Base-by-base conservation (phyloP, 92 coral and sea anemone genomes). In the Phenganax subtilis region DNA sequence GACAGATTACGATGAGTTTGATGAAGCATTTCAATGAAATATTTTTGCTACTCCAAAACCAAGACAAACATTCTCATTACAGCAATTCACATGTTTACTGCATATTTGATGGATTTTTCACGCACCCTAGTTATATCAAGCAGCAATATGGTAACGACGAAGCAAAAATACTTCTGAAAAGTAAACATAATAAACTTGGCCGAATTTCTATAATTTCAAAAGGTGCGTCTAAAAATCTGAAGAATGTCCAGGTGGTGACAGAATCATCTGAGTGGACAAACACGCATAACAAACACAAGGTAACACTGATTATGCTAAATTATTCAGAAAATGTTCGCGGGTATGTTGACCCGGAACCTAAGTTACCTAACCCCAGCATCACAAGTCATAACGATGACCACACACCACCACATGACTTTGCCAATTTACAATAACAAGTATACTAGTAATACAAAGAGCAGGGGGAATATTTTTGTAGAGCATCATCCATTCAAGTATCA, bases 51-150 rank as follows among this genome's bases (percentile, higher is more conserved):
- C 73, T 2, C 11, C 20, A 10, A 8, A 16, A 30, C 11, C 20
- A 10, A 8, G 53, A 30, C 73, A 37, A 68, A 53, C 29, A 68
- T 30, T 30, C 52, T 37, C 73, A 68, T 68, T 68, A 68, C 29
- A 68, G 53, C 54, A 64, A 68, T 68, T 68, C 73, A 68, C 52
- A 30, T 68, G 53, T 68, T 68, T 29, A 68, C 47, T 68, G 73
- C 30, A 68, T 68, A 37, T 64, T 28, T 64, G 47, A 28, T 68
- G 11, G 54, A 10, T 30, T 68, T 68, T 68, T 68, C 73, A 37
- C 17, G n/a, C 73, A 6, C 16, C 73, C 73, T 6, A 68, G 73
- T 30, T 10, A 64, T 20, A 64, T 64, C 70, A 64, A 8, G 1
- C 54, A 68, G 73, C 73, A 68, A 68, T 68, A 29, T 37, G 47